Base-by-base conservation (phyloP, 1,140 invertebrate species). In the Anoplolepis gracilipes region DNA sequence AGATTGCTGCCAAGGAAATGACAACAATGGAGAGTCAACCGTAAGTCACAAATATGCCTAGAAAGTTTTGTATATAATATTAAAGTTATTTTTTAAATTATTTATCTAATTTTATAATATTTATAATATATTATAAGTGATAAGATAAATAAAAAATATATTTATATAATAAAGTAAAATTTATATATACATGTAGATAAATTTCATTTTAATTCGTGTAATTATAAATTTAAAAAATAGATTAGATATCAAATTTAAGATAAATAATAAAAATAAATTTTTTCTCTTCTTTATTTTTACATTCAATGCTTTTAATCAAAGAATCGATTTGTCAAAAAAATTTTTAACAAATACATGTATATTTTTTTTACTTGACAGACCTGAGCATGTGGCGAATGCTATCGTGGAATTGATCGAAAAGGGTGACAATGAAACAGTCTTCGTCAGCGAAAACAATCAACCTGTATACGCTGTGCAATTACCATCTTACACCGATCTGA, bases 391-490 rank as follows among this genome's bases (percentile, higher is more conserved):
- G 0, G 94, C 94, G 2, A 88, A 89, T 30, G 94, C 93, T 5
- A 92, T 95, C 89, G 92, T 95, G 0, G 92, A 93, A n/a, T 76
- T 95, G 19, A 95, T 95, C 61, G 91, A 92, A 28, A 90, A 94
- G 36, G 95, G 93, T 13, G 85, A 90, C 33, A 95, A 94, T 75
- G 95, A 95, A 0, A 93, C 93, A 19, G 90, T 94, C 4, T 95
- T 94, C 92, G 93, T 95, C 22, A 92, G 89, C 30, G 95, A 96
- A 89, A 94, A 93, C 46, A 93, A 92, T 13, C 57, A 95, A 88
- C 92, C 93, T n/a, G 89, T 93, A 4, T 95, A 95, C 72, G 93
- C 94, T 73, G 91, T 95, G 0, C 76, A 88, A 64, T 33, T 90
- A 13, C 86, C 89, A 6, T 59, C 25, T 72, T 90, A 90, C 19